These are phyloP conservation scores for Callionymus lyra DNA, from an alignment of 2,113 vertebrate species.

Conservation along the genomic window DNA sequence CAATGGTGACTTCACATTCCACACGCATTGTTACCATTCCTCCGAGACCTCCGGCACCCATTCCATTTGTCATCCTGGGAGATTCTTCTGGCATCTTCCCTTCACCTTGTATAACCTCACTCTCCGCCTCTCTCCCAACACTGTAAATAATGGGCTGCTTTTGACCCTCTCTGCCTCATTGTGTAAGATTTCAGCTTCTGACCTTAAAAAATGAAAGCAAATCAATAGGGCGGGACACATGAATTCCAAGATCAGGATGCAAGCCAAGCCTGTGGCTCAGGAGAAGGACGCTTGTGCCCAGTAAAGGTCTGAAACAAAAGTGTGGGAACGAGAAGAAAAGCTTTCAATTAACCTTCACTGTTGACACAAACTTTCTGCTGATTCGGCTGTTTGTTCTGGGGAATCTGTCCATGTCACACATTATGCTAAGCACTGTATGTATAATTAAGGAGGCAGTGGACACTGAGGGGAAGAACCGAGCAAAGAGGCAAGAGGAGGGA, in stretches of 20 bases:
- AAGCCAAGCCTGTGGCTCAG: conserved; percentile 43
- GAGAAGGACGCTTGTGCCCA: conserved; percentile 9
- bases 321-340: conserved; percentile 17
- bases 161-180: conserved; percentile 58
- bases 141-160: conserved; percentile 56
- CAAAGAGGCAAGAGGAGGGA: conserved; percentile 27
- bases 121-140: conserved; percentile 25
- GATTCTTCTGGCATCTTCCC: conserved; percentile 14
- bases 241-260: conserved; percentile 52
- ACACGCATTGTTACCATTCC: conserved; percentile 1
- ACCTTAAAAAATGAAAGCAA: conserved; percentile 70
- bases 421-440: conserved; percentile 19
- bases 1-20: background rate
- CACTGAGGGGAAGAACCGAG: background rate
- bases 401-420: conserved; percentile 30
- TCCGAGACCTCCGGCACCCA: conserved; percentile 23
- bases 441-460: conserved; percentile 21
- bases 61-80: conserved; percentile 27
- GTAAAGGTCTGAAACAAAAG: conserved; percentile 31
- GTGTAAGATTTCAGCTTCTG: conserved; percentile 66
- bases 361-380: conserved; percentile 18
- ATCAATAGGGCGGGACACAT: conserved; percentile 58
- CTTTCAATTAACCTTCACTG: conserved; percentile 48
- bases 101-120: conserved; percentile 38
- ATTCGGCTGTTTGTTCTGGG: conserved; percentile 11